Evolutionary conservation across 2,113 vertebrate species (phyloP), one percentile per base, ranked within the genome.

Genomic region (Elephantulus edwardii): DNA sequence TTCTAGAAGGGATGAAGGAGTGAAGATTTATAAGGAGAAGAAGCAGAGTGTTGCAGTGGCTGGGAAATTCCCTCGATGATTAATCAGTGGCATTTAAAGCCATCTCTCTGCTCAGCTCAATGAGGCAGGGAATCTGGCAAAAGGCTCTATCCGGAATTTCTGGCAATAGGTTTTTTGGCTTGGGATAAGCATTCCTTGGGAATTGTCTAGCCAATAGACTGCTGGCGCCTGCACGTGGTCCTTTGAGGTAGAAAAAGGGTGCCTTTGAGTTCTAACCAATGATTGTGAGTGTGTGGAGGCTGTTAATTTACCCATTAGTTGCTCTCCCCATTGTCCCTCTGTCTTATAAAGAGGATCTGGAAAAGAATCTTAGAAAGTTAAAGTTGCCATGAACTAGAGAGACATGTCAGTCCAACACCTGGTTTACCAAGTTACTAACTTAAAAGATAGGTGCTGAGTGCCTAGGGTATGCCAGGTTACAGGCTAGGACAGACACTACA

Each of bases 161-260:
- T 94, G 91, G 92, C 91, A 93, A n/a, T 86, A 26, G 12, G 24
- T 80, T 92, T 89, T 83, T 80, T 93, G 85, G 86, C 83, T 80
- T 33, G 10, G 68, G 56, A 78, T 44, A 90, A 89, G 46, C 86
- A 95, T 92, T 95, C 93, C 77, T 95, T 88, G 90, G 90, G 90
- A 94, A 93, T 14, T 26, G 50, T 80, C 88, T 88, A 83, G 88
- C 60, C 71, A 76, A 62, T 83, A 52, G 71, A 88, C n/a, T 30
- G 48, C 71, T 88, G 89, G 77, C 6, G 12, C 66, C 84, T 81
- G 38, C 80, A 42, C 48, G 2, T 38, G 83, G 75, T 88, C 95
- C 79, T 90, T 38, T 86, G 79, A 89, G 95, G 79, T 64, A 92
- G 38, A 54, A 38, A 91, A 74, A 92, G 44, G 60, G 68, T 48